These are phyloP conservation scores for Agapetus fuscipes DNA, from an alignment of 2,888 invertebrate species.

Conservation along the genomic window DNA sequence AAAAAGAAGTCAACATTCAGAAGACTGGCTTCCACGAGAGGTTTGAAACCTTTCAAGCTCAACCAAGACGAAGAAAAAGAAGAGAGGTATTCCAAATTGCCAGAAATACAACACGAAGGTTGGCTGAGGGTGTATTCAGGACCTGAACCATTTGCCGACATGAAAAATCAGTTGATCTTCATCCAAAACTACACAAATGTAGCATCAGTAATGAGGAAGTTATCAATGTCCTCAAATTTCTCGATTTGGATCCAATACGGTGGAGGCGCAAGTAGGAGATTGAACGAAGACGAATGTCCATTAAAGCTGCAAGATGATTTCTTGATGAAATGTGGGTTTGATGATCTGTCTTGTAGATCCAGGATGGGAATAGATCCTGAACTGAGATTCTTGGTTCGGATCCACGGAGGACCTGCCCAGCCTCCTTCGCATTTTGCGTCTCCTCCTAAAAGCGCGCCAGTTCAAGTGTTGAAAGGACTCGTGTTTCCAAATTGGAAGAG, in stretches of 20 bases:
- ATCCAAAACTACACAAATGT: conserved; percentile 48
- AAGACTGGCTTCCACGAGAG: conserved; percentile 43
- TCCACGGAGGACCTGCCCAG: conserved; percentile 51
- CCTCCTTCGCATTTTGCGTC: conserved; percentile 33
- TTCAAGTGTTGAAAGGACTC: conserved; percentile 54
- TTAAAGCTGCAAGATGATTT: conserved; percentile 52
- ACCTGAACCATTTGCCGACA: conserved; percentile 40
- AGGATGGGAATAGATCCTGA: conserved; percentile 58
- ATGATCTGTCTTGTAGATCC: conserved; percentile 46
- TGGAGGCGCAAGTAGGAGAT: conserved; percentile 44
- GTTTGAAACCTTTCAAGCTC: conserved; percentile 32
- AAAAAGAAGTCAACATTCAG: conserved; percentile 35
- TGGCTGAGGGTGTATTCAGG: conserved; percentile 56
- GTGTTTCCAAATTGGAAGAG: conserved; percentile 61
- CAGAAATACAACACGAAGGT: conserved; percentile 27
- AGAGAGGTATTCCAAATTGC: conserved; percentile 1
- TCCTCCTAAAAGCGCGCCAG: conserved; percentile 36
- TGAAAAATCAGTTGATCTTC: conserved; percentile 46
- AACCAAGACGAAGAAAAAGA: conserved; percentile 20
- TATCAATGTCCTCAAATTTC: conserved; percentile 41
- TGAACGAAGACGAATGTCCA: conserved; percentile 47
- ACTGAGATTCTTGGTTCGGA: conserved; percentile 49
- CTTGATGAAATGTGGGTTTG: conserved; percentile 49
- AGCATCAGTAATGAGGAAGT: conserved; percentile 40
- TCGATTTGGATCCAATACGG: conserved; percentile 49